Percentiles rank a stretch among this genome's conserved stretches.
Evolutionary conservation across 2,113 vertebrate species (phyloP).

Genomic region (Thalassarche chlororhynchos): DNA sequence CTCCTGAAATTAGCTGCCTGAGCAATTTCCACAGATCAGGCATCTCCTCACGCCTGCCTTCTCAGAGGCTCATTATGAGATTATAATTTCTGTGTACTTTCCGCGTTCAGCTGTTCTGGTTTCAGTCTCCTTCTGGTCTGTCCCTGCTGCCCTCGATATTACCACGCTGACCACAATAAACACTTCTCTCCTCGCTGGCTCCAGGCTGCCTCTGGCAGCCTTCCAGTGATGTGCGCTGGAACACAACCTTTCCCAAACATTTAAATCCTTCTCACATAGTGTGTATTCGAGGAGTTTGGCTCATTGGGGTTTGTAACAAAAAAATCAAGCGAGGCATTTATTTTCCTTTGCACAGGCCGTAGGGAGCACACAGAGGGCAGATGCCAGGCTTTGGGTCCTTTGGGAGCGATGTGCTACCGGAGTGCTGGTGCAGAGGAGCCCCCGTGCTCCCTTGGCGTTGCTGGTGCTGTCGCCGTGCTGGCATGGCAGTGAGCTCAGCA

Average conservation of each 20-base stretch:
- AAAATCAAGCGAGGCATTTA: background rate
- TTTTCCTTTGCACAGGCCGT: background rate
- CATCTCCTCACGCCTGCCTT: background rate
- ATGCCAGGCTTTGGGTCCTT: background rate
- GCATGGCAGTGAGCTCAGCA: background rate
- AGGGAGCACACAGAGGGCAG: background rate
- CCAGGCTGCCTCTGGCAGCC: conserved; percentile 20
- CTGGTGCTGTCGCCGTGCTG: background rate
- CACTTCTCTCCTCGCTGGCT: background rate
- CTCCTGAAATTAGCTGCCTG: conserved; percentile 10
- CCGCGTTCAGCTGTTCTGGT: background rate
- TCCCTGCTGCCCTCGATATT: background rate
- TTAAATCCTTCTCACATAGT: background rate
- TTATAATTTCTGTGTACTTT: background rate
- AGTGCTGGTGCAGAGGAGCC: background rate
- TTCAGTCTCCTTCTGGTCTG: background rate
- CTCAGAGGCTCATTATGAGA: conserved; percentile 9
- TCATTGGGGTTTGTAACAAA: background rate
- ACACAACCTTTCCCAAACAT: background rate
- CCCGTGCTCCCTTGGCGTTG: background rate
- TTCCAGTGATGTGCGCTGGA: background rate
- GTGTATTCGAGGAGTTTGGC: background rate
- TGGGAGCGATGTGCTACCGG: rapidly evolving
- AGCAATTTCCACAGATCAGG: background rate
- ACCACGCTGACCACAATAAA: conserved; percentile 32